Evolutionary conservation across 2,113 vertebrate species (phyloP).

Genomic region (Calidris pygmaea): DNA sequence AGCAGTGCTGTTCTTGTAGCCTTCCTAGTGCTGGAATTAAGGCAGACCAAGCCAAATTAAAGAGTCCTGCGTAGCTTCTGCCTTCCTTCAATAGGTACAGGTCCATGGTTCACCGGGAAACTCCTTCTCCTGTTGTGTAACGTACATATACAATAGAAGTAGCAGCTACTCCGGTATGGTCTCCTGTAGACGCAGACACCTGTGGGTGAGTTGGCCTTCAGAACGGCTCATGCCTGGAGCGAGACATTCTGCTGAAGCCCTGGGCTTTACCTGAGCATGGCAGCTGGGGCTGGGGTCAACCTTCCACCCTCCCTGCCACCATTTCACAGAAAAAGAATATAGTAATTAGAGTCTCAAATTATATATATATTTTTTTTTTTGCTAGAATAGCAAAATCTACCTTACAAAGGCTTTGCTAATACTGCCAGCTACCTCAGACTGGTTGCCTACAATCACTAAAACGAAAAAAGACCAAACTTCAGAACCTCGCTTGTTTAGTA

Average conservation of each 20-base stretch:
- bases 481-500: not conserved
- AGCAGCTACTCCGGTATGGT: no score
- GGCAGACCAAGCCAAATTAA: not conserved
- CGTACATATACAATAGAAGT: no score
- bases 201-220: fast-evolving
- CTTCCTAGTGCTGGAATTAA: not conserved
- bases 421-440: not conserved
- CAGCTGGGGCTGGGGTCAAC: not conserved
- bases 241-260: not conserved
- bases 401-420: not conserved
- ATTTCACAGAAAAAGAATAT: not conserved
- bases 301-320: no score
- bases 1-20: not conserved
- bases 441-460: not conserved
- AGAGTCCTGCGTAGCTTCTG: not conserved
- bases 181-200: not conserved
- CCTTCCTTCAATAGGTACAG: not conserved
- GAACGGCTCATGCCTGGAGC: fast-evolving
- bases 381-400: not conserved
- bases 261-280: not conserved
- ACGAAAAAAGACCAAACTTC: not conserved
- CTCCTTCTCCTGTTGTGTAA: not conserved
- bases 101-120: not conserved
- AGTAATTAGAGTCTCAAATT: not conserved
- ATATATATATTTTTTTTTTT: not conserved